phyloP scores from a whole-genome alignment of 2,888 invertebrate species.

The Eristalis pertinax region DNA sequence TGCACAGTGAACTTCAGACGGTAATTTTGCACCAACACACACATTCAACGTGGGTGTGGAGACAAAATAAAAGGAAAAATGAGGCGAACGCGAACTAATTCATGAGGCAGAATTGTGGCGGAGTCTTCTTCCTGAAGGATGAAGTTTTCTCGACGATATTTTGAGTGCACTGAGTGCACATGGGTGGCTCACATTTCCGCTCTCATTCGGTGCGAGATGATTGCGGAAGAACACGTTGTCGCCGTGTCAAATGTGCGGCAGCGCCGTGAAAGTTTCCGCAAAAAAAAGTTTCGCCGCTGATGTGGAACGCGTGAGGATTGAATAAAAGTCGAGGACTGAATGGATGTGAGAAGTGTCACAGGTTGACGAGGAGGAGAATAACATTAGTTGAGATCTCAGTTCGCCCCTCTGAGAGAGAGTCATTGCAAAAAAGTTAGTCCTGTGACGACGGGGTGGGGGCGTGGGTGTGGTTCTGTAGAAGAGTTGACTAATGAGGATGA shows the following conservation, averaged over 20 bases:
- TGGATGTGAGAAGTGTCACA: too few species aligned
- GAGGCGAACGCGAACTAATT: conserved; percentile 20
- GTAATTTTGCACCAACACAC: neutral
- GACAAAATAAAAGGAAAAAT: neutral
- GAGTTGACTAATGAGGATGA: too few species aligned
- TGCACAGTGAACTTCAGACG: neutral
- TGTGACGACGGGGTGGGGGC: too few species aligned
- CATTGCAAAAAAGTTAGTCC: too few species aligned
- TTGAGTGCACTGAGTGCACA: too few species aligned
- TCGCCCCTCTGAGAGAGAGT: too few species aligned
- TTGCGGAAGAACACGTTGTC: conserved; percentile 29
- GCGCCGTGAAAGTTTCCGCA: conserved; percentile 41
- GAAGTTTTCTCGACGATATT: neutral
- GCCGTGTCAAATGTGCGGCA: conserved; percentile 17
- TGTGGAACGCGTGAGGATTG: too few species aligned
- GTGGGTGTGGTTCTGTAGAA: too few species aligned
- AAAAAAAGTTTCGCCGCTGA: conserved; percentile 8
- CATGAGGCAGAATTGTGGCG: neutral
- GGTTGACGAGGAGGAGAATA: too few species aligned
- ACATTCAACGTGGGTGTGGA: too few species aligned
- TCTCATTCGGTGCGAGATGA: conserved; percentile 3
- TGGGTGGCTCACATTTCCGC: too few species aligned
- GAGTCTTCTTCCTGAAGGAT: neutral
- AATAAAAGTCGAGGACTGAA: too few species aligned
- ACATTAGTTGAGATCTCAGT: neutral